Evolutionary conservation across 2,888 invertebrate genomes (phyloP).

Genomic region (Himalopsyche kuldschensis): DNA sequence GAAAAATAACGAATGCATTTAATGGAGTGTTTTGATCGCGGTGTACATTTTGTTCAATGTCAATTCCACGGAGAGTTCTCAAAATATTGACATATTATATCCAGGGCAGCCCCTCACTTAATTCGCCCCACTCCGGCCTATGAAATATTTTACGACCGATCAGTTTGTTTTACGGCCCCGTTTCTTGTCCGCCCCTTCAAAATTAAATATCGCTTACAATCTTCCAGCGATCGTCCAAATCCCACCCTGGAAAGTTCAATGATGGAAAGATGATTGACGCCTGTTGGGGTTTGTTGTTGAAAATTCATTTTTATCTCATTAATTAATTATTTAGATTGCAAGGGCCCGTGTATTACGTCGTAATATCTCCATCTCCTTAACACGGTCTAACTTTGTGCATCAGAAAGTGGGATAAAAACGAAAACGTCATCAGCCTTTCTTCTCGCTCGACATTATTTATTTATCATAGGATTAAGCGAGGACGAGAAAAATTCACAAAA

Average conservation of each 20-base stretch:
- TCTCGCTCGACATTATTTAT: too few species aligned
- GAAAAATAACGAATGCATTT: background rate
- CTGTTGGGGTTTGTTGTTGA: too few species aligned
- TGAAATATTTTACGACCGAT: background rate
- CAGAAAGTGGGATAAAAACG: too few species aligned
- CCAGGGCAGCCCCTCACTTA: background rate
- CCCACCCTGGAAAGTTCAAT: background rate
- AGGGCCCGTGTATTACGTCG: too few species aligned
- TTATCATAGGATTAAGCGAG: too few species aligned
- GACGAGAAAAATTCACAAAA: too few species aligned
- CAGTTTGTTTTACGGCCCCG: background rate
- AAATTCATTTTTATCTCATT: too few species aligned
- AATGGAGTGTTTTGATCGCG: background rate
- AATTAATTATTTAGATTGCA: too few species aligned
- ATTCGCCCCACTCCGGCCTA: background rate
- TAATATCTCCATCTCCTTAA: too few species aligned
- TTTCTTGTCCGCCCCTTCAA: background rate
- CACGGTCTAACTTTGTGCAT: too few species aligned
- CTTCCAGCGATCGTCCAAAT: background rate
- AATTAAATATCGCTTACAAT: background rate
- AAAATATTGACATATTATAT: background rate
- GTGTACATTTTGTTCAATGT: background rate
- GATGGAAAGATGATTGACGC: background rate
- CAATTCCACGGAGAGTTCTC: background rate
- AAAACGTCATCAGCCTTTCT: too few species aligned